Evolutionary conservation across 2,797 vertebrate genomes (phyloP).

Genomic region (Diplodus sargus): DNA sequence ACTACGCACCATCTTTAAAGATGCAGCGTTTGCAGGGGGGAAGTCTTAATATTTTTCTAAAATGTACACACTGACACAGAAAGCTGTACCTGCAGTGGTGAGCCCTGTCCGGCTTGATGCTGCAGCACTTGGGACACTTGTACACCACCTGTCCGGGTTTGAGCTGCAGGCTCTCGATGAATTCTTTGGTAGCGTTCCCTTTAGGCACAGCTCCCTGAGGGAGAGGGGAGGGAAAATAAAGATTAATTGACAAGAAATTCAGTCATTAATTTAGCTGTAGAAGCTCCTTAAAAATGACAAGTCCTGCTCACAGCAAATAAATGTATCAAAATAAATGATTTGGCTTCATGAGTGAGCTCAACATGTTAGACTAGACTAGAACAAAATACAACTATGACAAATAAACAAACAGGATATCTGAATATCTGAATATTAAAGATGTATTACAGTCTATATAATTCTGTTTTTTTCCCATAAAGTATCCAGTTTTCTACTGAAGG

Average conservation of each 20-base stretch:
- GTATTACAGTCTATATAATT: too few species aligned
- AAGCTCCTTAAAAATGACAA: not conserved
- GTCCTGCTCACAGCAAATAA: not conserved
- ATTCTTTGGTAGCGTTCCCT: conserved; percentile 98
- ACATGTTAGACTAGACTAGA: too few species aligned
- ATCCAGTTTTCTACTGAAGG: not conserved
- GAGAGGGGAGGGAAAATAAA: not conserved
- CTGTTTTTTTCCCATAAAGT: not conserved
- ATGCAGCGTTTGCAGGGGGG: conserved; percentile 19
- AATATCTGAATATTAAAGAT: too few species aligned
- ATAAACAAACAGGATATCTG: too few species aligned
- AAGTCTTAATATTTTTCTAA: not conserved
- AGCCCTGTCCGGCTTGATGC: conserved; percentile 98
- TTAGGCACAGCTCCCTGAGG: conserved; percentile 95
- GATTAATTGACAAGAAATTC: not conserved
- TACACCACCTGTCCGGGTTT: conserved; percentile 98
- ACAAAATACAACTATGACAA: too few species aligned
- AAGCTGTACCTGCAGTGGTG: conserved; percentile 86
- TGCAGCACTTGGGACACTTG: conserved; percentile 99
- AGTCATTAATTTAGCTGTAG: not conserved
- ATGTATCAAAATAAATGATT: not conserved
- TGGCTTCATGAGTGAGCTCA: not conserved
- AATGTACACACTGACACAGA: not conserved
- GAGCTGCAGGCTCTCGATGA: conserved; percentile 97
- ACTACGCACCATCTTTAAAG: not conserved